Conservation (phyloP, 1,140 invertebrate genomes). For the Oreohelix idahoensis region DNA sequence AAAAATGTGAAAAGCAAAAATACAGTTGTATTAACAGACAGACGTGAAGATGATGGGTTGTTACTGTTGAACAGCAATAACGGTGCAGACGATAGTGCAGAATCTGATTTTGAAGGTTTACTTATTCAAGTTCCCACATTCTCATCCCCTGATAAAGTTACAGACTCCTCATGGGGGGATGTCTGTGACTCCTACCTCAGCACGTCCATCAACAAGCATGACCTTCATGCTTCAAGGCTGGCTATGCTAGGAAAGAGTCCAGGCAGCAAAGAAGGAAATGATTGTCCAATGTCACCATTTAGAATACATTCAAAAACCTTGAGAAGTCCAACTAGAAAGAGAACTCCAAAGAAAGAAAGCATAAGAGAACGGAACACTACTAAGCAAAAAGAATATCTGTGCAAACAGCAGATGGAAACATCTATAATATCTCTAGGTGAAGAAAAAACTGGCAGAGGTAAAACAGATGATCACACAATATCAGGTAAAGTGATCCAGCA, state of each 20-base stretch:
- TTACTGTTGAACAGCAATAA: not conserved
- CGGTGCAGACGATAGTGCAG: conserved; percentile 21
- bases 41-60: conserved; percentile 26
- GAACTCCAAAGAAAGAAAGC: not conserved
- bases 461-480: not conserved
- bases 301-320: not conserved
- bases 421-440: not conserved
- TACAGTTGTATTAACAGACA: not conserved
- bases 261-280: no score
- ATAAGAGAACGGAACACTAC: not conserved
- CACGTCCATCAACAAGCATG: conserved; percentile 14
- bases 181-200: conserved; percentile 43
- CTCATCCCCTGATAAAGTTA: conserved; percentile 42
- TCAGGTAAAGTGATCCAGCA: not conserved
- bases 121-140: conserved; percentile 27
- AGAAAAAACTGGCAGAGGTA: not conserved
- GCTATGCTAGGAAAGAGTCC: not conserved
- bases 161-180: conserved; percentile 47
- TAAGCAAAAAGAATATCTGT: not conserved
- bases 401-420: not conserved
- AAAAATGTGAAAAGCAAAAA: conserved; percentile 15
- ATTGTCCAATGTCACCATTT: not conserved
- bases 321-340: not conserved
- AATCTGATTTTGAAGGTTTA: conserved; percentile 15
- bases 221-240: not conserved